These are phyloP conservation scores for Lapara coniferarum DNA, from an alignment of 2,888 invertebrate species.

Conservation along the genomic window DNA sequence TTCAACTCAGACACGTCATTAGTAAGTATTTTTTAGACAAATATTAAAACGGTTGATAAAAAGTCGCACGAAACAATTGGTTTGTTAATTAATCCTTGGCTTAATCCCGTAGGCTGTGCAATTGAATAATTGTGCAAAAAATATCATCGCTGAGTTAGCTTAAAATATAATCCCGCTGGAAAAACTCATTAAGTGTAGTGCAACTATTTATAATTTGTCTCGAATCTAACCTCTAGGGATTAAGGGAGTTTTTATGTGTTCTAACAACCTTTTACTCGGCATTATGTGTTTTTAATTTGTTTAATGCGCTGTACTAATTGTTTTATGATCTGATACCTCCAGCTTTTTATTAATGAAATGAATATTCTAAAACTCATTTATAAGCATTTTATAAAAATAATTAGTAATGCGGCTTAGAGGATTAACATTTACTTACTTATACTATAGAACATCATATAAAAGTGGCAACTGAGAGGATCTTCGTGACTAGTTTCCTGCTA, in stretches of 20 bases:
- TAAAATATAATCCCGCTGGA: constrained; percentile 9
- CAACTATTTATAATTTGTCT: constrained; percentile 23
- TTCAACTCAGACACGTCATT: too few relatives aligned
- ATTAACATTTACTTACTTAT: too few relatives aligned
- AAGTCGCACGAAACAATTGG: not conserved
- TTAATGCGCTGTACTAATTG: not conserved
- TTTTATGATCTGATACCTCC: not conserved
- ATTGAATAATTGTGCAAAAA: not conserved
- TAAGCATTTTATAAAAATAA: not conserved
- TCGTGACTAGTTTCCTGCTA: too few relatives aligned
- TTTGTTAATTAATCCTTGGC: constrained; percentile 11
- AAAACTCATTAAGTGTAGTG: constrained; percentile 29
- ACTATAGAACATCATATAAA: too few relatives aligned
- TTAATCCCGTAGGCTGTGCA: not conserved
- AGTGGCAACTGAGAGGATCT: too few relatives aligned
- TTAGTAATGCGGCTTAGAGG: too few relatives aligned
- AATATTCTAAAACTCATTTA: not conserved
- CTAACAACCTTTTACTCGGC: not conserved
- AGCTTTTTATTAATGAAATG: not conserved
- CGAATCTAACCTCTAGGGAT: constrained; percentile 14
- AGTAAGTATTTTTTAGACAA: not conserved
- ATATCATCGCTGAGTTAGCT: not conserved
- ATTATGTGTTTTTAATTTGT: constrained; percentile 11
- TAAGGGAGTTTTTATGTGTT: constrained; percentile 13
- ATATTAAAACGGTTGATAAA: not conserved